Evolutionary conservation across 2,888 invertebrate species (phyloP).

Genomic region (Drosophila buzzatii): DNA sequence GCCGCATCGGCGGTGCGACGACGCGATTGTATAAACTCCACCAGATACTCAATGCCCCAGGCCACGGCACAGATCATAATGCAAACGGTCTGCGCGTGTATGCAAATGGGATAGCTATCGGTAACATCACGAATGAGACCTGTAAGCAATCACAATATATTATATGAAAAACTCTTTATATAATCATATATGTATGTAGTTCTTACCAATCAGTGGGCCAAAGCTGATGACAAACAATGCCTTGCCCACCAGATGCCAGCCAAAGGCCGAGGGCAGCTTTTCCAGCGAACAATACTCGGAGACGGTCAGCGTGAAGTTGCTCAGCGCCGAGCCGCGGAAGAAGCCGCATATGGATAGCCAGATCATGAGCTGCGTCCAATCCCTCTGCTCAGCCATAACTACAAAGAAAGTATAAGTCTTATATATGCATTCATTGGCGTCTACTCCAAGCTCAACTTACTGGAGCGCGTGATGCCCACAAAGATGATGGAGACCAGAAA

Average conservation of each 20-base stretch:
- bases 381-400: slow-evolving; percentile 91
- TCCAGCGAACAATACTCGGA: slow-evolving; percentile 91
- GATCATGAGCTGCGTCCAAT: slow-evolving; percentile 89
- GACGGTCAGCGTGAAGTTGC: slow-evolving; percentile 92
- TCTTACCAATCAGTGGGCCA: slow-evolving; percentile 89
- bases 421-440: background rate
- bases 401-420: background rate
- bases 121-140: slow-evolving; percentile 90
- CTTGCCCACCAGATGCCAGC: slow-evolving; percentile 91
- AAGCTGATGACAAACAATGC: slow-evolving; percentile 89
- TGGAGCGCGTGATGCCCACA: slow-evolving; percentile 90
- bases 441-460: slow-evolving; percentile 86
- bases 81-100: slow-evolving; percentile 90
- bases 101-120: slow-evolving; percentile 89
- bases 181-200: no score
- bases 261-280: slow-evolving; percentile 91
- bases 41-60: slow-evolving; percentile 88
- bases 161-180: no score
- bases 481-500: slow-evolving; percentile 90
- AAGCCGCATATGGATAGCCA: slow-evolving; percentile 92
- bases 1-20: slow-evolving; percentile 70
- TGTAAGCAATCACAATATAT: slow-evolving; percentile 79
- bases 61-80: slow-evolving; percentile 89
- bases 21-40: slow-evolving; percentile 72
- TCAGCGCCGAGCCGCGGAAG: slow-evolving; percentile 91